Base-by-base conservation (phyloP, 2,113 vertebrate species). In the Pygoscelis antarcticus region DNA sequence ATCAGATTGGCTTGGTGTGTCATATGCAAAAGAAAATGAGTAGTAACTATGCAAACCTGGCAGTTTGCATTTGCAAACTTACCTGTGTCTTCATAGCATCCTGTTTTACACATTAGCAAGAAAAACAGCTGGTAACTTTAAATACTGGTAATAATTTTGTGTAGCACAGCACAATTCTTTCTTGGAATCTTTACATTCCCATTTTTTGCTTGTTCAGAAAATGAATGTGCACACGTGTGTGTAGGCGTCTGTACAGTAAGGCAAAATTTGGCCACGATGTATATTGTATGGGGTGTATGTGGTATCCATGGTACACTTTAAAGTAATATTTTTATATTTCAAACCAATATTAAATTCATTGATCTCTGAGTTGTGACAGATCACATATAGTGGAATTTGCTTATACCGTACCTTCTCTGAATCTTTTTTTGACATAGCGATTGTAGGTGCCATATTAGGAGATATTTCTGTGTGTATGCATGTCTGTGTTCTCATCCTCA, bases 221-320 rank as follows among this genome's bases (percentile, higher is more conserved):
- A 18, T n/a, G 25, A 52, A n/a, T 36, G 9, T 47, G 42, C 16
- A 6, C 3, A 6, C 0, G 0, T 19, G 3, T 27, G 9, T 44
- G 18, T 32, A 30, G 13, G 7, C 6, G 11, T 77, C 25, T 54
- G 27, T 69, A 42, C 11, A 1, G 0, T 34, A 65, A 74, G 27
- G 27, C 26, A 78, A 36, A 74, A 68, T 22, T 55, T 74, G 34
- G 18, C 1, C 42, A 17, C 38, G 21, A 9, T 58, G 4, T 36
- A 11, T 52, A 10, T 44, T 26, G 6, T 36, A 8, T 38, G 16
- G 34, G 11, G 22, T 27, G 32, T 42, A 19, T 46, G 13, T 47
- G 16, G 9, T 70, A 57, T 52, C 22, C 16, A 29, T 42, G 17
- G 13, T 55, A 69, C 3, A 13, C 18, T 34, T 69, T 49, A 58